These are phyloP conservation scores for Calliphora vicina DNA, from an alignment of 1,140 invertebrate genomes.

Conservation along the genomic window DNA sequence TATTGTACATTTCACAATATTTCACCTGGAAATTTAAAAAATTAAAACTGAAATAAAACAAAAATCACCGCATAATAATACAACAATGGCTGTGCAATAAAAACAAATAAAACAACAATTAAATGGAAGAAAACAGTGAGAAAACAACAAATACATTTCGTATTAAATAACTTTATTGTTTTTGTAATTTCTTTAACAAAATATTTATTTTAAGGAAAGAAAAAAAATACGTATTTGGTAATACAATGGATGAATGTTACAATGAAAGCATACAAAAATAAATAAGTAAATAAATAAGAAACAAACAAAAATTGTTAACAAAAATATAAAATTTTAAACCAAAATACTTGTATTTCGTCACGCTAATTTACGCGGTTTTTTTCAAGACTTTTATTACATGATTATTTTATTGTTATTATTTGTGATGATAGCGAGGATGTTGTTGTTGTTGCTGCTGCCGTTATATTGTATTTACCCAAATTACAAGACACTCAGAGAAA, in stretches of 20 bases:
- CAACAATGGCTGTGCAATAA: background rate
- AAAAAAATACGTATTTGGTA: too few species aligned
- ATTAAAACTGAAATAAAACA: slow-evolving; percentile 2
- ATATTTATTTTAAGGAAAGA: background rate
- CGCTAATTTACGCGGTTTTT: slow-evolving; percentile 21
- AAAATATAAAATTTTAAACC: too few species aligned
- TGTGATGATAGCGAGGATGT: background rate
- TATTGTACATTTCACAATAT: background rate
- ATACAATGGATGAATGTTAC: background rate
- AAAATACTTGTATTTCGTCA: slow-evolving; percentile 23
- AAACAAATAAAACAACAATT: background rate
- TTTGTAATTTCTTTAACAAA: slow-evolving; percentile 6
- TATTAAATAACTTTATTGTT: slow-evolving; percentile 10
- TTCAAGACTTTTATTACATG: slow-evolving; percentile 15
- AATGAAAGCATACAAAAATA: slow-evolving; percentile 15
- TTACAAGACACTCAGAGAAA: background rate
- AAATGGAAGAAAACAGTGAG: background rate
- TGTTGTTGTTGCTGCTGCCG: background rate
- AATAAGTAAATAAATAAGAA: slow-evolving; percentile 22
- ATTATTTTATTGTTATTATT: slow-evolving; percentile 10
- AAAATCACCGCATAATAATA: background rate
- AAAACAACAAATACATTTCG: background rate
- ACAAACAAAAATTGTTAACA: background rate
- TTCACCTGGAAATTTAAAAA: slow-evolving; percentile 13
- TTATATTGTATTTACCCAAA: background rate